Conservation (phyloP, 2,888 invertebrate genomes). For the Drosophila paramelanica region DNA sequence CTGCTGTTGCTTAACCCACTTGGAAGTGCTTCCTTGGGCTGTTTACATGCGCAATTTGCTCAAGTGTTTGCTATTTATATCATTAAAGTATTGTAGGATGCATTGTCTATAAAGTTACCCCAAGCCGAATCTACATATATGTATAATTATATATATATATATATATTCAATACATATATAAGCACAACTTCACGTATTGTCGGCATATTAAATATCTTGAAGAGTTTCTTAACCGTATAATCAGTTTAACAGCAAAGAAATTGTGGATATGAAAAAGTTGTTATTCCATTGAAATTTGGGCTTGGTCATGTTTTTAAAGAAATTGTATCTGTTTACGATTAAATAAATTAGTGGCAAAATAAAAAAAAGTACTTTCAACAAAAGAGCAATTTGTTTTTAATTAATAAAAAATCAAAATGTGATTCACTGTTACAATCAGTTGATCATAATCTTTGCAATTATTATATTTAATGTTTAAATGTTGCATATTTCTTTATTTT, state of each 20-base stretch:
- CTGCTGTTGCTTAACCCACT: slow-evolving; percentile 47
- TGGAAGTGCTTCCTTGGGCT: slow-evolving; percentile 51
- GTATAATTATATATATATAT: background rate
- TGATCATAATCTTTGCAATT: too few species aligned
- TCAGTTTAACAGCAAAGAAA: slow-evolving; percentile 13
- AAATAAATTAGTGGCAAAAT: background rate
- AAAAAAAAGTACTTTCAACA: too few species aligned
- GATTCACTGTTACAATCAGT: too few species aligned
- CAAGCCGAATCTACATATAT: slow-evolving; percentile 1
- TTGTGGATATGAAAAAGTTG: background rate
- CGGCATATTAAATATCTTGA: slow-evolving; percentile 11
- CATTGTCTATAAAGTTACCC: slow-evolving; percentile 52
- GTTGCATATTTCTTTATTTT: too few species aligned
- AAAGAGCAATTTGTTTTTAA: too few species aligned
- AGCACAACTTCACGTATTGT: background rate
- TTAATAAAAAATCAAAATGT: too few species aligned
- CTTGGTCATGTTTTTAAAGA: too few species aligned
- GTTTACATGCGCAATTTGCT: slow-evolving; percentile 80
- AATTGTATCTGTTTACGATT: background rate
- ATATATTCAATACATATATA: background rate
- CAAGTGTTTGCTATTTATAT: slow-evolving; percentile 77
- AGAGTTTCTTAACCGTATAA: slow-evolving; percentile 1
- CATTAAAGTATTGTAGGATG: slow-evolving; percentile 63
- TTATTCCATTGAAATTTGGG: background rate
- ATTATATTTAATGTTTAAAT: too few species aligned